phyloP scores from a whole-genome alignment of 30 jellyfish, hydroid and myxozoan species.

The Aurelia aurita region DNA sequence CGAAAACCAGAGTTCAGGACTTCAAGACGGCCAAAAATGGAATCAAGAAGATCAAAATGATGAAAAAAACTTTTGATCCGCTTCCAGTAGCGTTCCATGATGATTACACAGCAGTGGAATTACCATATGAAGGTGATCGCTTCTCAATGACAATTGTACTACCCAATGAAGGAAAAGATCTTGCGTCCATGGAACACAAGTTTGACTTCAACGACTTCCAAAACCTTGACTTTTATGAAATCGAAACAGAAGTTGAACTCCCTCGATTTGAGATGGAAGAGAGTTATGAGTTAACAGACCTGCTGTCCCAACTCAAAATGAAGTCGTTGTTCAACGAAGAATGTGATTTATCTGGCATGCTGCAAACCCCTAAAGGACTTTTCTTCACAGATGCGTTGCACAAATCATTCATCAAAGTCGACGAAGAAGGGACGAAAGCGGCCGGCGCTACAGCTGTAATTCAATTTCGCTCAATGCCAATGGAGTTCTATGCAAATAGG shows the following conservation, averaged over 20 bases:
- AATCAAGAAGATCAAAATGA: slow-evolving; percentile 54
- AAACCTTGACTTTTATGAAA: background rate
- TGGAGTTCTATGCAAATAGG: slow-evolving; percentile 73
- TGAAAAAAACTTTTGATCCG: slow-evolving; percentile 38
- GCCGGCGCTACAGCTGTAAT: slow-evolving; percentile 87
- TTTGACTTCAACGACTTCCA: background rate
- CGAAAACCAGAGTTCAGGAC: slow-evolving; percentile 33
- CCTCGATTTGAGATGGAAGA: slow-evolving; percentile 76
- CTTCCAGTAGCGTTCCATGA: slow-evolving; percentile 5
- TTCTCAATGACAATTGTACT: slow-evolving; percentile 78
- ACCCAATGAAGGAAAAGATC: slow-evolving; percentile 61
- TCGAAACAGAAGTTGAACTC: slow-evolving; percentile 32
- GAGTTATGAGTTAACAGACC: slow-evolving; percentile 17
- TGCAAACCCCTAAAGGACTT: slow-evolving; percentile 53
- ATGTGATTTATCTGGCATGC: slow-evolving; percentile 79
- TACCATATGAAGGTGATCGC: slow-evolving; percentile 79
- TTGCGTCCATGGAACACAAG: slow-evolving; percentile 15
- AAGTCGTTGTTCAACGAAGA: slow-evolving; percentile 56
- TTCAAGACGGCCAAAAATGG: slow-evolving; percentile 38
- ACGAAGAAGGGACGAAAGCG: slow-evolving; percentile 94
- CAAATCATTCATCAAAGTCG: slow-evolving; percentile 79
- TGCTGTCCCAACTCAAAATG: slow-evolving; percentile 56
- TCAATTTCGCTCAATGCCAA: slow-evolving; percentile 37
- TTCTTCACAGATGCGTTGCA: slow-evolving; percentile 82
- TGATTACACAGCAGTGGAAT: slow-evolving; percentile 45